phyloP scores from a whole-genome alignment of 2,797 vertebrate genomes.

The Prionace glauca region DNA sequence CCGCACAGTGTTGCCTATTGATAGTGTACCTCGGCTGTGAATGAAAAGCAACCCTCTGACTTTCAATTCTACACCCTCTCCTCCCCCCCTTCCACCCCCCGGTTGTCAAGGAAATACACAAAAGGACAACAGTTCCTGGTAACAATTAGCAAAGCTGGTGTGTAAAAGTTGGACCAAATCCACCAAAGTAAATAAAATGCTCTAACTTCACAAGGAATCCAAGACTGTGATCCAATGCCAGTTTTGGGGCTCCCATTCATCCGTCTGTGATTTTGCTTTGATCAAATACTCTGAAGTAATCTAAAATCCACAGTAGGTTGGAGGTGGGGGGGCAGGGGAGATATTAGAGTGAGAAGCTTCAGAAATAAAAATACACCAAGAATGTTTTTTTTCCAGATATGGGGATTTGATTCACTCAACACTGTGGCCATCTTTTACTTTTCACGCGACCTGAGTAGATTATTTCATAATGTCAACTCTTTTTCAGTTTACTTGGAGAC shows the following conservation, averaged over 20 bases:
- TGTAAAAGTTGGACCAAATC: constrained; percentile 43
- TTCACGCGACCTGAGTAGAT: neutral
- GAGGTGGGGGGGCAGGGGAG: too few species aligned
- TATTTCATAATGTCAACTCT: neutral
- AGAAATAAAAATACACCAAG: neutral
- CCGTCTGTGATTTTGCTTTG: constrained; percentile 42
- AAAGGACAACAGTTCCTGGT: constrained; percentile 48
- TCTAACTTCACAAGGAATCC: constrained; percentile 49
- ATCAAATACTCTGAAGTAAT: neutral
- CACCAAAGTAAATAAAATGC: constrained; percentile 58
- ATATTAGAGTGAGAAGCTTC: neutral
- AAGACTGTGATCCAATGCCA: constrained; percentile 52
- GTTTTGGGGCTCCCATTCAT: constrained; percentile 47
- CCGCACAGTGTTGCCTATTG: neutral
- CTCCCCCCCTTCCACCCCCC: neutral
- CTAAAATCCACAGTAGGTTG: constrained; percentile 33
- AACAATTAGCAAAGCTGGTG: constrained; percentile 47
- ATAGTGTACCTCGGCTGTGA: neutral
- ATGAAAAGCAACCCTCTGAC: neutral
- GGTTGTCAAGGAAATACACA: constrained; percentile 48
- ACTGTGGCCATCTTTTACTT: neutral
- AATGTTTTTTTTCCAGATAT: neutral
- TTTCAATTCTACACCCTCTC: too few species aligned
- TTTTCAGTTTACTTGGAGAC: neutral
- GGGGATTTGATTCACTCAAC: neutral